A percentile compares a stretch with the other conserved stretches of the same genome.
phyloP scores from a whole-genome alignment of 1,140 invertebrate genomes.

The Andrena cerasifolii region DNA sequence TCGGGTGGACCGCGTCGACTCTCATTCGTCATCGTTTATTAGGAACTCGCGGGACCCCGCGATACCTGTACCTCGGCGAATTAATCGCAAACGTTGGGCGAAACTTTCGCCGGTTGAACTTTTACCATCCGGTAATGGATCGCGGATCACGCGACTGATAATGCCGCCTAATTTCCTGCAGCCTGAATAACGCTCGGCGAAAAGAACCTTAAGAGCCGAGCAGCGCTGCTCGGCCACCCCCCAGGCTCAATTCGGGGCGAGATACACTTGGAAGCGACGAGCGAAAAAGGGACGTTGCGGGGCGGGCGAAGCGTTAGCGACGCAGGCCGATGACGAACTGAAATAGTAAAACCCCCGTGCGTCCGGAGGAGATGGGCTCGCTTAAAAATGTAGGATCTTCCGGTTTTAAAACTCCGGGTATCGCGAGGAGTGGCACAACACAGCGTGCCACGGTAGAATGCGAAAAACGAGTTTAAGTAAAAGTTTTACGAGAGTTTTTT shows the following conservation, averaged over 20 bases:
- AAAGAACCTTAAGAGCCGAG: no score
- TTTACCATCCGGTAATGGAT: slow-evolving; percentile 14
- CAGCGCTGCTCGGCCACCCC: no score
- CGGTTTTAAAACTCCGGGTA: slow-evolving; percentile 3
- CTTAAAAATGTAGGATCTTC: slow-evolving; percentile 26
- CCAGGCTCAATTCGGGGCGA: no score
- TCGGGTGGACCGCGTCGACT: not conserved
- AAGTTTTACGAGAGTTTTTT: slow-evolving; percentile 44
- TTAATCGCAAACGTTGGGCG: slow-evolving; percentile 31
- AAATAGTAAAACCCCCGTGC: not conserved
- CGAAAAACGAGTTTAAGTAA: slow-evolving; percentile 47
- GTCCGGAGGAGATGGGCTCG: slow-evolving; percentile 25
- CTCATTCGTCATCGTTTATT: slow-evolving; percentile 36
- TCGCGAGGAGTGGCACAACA: not conserved
- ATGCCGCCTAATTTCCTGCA: slow-evolving; percentile 6
- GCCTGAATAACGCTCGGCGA: no score
- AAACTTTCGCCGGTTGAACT: slow-evolving; percentile 9
- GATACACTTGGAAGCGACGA: no score
- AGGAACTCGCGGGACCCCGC: not conserved
- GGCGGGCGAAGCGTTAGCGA: no score
- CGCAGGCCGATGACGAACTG: not conserved
- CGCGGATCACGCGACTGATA: not conserved
- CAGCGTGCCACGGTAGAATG: slow-evolving; percentile 21
- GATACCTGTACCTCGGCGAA: slow-evolving; percentile 23
- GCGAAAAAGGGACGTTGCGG: no score